Evolutionary conservation across 2,888 invertebrate species (phyloP).

Genomic region (Drosophila neonasuta): DNA sequence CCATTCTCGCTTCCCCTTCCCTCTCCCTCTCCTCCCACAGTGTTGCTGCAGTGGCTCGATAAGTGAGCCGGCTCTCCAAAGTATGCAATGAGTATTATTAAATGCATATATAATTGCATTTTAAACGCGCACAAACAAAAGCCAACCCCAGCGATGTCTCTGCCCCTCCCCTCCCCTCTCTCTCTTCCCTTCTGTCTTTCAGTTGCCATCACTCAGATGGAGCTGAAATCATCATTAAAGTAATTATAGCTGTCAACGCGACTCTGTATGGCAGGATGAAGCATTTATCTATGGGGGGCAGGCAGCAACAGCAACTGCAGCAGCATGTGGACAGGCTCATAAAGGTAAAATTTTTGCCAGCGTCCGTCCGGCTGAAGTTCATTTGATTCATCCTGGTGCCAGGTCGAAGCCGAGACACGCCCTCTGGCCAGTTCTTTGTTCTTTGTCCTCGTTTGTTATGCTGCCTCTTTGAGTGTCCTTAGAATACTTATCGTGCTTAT

Average conservation of each 20-base stretch:
- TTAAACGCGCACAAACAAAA: conserved; percentile 67
- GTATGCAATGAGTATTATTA: conserved; percentile 61
- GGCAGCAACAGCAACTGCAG: conserved; percentile 5
- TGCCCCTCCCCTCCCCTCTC: background rate
- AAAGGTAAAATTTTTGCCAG: conserved; percentile 27
- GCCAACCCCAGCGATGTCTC: conserved; percentile 28
- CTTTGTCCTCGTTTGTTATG: background rate
- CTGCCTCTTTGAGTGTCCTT: conserved; percentile 3
- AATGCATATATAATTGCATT: conserved; percentile 68
- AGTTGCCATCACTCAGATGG: conserved; percentile 20
- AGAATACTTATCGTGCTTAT: conserved; percentile 6
- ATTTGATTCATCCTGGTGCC: conserved; percentile 1
- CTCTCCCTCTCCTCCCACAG: background rate
- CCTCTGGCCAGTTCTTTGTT: conserved; percentile 8
- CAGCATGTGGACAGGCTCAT: conserved; percentile 27
- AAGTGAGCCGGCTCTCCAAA: conserved; percentile 47
- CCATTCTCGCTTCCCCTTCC: background rate
- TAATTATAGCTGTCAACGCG: conserved; percentile 67
- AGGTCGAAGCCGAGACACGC: conserved; percentile 4
- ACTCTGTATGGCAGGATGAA: conserved; percentile 30
- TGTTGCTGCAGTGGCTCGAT: conserved; percentile 32
- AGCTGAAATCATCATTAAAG: conserved; percentile 69
- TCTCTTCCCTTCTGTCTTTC: background rate
- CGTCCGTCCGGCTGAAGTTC: background rate
- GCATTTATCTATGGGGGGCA: conserved; percentile 21